Base-by-base conservation (phyloP, 2,888 invertebrate species). In the Anoncus sp. region DNA sequence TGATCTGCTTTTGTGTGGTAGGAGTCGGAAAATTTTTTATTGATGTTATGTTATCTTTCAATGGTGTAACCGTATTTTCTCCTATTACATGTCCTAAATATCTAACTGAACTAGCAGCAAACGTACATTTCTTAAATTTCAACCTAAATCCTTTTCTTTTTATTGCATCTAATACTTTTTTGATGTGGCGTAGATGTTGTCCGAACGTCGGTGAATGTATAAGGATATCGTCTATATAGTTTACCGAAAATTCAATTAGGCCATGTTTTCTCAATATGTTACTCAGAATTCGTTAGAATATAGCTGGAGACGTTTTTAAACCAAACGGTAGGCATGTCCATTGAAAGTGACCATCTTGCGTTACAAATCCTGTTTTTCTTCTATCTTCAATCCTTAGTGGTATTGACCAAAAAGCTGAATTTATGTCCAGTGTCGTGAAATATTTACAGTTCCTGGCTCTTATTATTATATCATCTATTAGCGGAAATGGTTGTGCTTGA, bases 391-490 rank as follows among this genome's bases (percentile, higher is more conserved):
- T n/a, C 66, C 43, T 60, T 53, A 31, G 31, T 31, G 31, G 31
- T 31, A 31, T 31, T 31, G 31, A 31, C 66, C 75, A 79, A 57
- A 75, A 80, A 1, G 79, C 79, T 18, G 70, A 70, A 27, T 76
- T 79, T 45, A 77, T 73, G 49, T 81, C 79, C 35, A 77, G 65
- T 38, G 51, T 79, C 18, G 79, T 65, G 47, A 81, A 80, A 40
- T 67, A 80, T 62, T 71, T 73, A 14, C 73, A 60, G 49, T 77
- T 53, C 63, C 74, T 71, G 20, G 78, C 73, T 76, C 81, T 80
- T 71, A 63, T 40, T 60, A 80, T 65, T 60, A 82, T 27, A 43
- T 82, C 81, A 20, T 80, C 73, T n/a, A 81, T 81, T 72, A 51
- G 53, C 18, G 82, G 79, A 38, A 82, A 77, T 0, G 79, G 82